Conservation (phyloP, 2,888 invertebrate species). For the Sarcophaga variegata region DNA sequence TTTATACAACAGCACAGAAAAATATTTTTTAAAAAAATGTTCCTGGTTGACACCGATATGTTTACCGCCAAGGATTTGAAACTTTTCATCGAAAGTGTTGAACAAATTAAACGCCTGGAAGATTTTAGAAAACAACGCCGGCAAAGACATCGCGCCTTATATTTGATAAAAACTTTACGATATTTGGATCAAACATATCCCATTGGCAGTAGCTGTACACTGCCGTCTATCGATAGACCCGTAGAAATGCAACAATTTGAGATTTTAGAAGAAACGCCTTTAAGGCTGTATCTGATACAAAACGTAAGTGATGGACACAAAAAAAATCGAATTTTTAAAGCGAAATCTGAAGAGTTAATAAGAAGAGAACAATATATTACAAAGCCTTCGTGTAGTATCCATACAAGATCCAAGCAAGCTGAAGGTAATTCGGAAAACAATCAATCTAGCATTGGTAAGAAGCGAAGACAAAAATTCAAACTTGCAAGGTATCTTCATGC, state of each 20-base stretch:
- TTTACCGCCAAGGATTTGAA: conserved; percentile 23
- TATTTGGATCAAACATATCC: conserved; percentile 42
- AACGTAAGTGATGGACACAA: too few relatives aligned
- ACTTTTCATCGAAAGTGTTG: conserved; percentile 56
- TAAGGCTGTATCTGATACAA: not conserved
- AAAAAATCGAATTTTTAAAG: too few relatives aligned
- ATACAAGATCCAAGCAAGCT: too few relatives aligned
- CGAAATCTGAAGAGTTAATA: too few relatives aligned
- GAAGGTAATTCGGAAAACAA: too few relatives aligned
- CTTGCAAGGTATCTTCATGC: too few relatives aligned
- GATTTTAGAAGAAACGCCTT: conserved; percentile 42
- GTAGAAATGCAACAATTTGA: conserved; percentile 43
- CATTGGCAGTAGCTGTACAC: conserved; percentile 10
- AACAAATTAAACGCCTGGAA: conserved; percentile 48
- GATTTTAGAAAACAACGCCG: conserved; percentile 10
- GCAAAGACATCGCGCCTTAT: not conserved
- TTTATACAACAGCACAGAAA: not conserved
- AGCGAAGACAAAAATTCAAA: too few relatives aligned
- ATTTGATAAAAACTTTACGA: conserved; percentile 29
- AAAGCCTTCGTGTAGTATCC: too few relatives aligned
- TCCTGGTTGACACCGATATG: not conserved
- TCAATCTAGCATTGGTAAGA: too few relatives aligned
- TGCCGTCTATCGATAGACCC: conserved; percentile 34
- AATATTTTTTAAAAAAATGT: not conserved
- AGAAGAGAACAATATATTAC: too few relatives aligned